Conservation (phyloP, 2,113 vertebrate species). For the Paramormyrops kingsleyae region DNA sequence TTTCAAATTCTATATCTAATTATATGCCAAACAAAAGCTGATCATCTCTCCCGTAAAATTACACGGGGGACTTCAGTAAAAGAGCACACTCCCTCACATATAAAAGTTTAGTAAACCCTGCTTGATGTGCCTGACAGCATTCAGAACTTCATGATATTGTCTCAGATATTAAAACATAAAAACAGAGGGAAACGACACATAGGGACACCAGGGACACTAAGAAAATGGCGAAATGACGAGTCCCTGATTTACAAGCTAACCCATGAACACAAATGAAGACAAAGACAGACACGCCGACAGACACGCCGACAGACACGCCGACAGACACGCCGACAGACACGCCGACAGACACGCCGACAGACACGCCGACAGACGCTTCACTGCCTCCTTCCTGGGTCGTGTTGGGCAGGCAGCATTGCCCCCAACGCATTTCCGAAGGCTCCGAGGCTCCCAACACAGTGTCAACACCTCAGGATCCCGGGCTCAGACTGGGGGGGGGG, state of each 20-base stretch:
- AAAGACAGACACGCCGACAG: constrained; percentile 25
- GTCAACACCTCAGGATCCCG: not conserved
- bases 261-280: not conserved
- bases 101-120: not conserved
- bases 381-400: not conserved
- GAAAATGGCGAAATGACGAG: not conserved
- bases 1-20: not conserved
- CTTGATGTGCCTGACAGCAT: not conserved
- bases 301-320: not conserved
- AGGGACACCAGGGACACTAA: not conserved
- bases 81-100: not conserved
- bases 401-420: not conserved
- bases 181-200: not conserved
- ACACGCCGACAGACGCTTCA: not conserved
- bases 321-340: constrained; percentile 23
- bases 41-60: not conserved
- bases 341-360: not conserved
- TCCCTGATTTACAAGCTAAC: not conserved
- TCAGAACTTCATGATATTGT: not conserved
- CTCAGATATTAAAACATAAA: not conserved
- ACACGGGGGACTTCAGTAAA: not conserved
- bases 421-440: not conserved
- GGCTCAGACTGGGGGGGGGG: not conserved
- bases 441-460: not conserved
- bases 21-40: not conserved